Conservation (phyloP, 2,888 invertebrate species). For the Heliconius aoede region DNA sequence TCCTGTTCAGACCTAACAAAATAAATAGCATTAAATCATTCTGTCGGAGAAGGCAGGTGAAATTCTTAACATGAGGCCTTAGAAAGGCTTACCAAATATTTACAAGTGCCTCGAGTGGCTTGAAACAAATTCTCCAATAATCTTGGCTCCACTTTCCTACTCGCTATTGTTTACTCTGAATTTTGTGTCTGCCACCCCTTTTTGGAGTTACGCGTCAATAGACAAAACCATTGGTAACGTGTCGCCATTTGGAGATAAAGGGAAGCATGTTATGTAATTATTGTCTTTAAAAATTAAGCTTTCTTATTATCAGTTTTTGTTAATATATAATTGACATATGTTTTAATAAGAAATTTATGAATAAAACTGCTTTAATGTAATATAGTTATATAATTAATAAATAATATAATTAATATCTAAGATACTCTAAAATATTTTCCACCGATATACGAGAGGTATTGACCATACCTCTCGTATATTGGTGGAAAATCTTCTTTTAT, state of each 20-base stretch:
- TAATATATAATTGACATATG: no score
- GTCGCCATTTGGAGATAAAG: background rate
- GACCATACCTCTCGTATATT: no score
- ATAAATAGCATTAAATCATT: conserved; percentile 70
- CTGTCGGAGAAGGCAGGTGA: conserved; percentile 66
- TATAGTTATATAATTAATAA: no score
- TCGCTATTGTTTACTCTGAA: conserved; percentile 76
- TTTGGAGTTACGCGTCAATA: conserved; percentile 46
- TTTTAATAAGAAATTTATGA: no score
- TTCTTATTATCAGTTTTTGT: no score
- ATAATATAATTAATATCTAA: background rate
- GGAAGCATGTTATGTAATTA: background rate
- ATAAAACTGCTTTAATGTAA: no score
- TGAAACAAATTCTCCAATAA: conserved; percentile 82
- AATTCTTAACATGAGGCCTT: conserved; percentile 62
- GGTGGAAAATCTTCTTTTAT: no score
- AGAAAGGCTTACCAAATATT: conserved; percentile 81
- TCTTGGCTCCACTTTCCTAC: conserved; percentile 74
- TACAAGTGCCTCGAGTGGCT: conserved; percentile 78
- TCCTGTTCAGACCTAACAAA: conserved; percentile 51
- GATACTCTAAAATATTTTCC: background rate
- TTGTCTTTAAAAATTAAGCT: background rate
- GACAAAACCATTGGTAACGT: conserved; percentile 43
- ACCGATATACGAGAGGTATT: background rate
- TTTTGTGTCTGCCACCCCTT: conserved; percentile 70